These are phyloP conservation scores for Sebastes matsubarae DNA, from an alignment of 2,797 vertebrate genomes.

Conservation along the genomic window DNA sequence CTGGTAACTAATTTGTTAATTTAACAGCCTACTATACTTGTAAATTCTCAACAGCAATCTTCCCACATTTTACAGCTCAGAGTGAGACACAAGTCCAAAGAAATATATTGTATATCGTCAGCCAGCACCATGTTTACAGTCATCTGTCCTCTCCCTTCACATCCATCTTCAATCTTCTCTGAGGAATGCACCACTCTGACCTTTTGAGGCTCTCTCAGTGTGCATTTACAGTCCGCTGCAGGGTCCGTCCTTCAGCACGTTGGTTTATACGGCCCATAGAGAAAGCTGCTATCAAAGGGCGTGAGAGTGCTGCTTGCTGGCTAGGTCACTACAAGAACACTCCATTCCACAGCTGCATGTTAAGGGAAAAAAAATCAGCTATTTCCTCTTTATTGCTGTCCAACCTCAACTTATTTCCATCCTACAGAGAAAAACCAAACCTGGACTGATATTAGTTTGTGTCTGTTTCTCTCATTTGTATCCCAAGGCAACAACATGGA, in stretches of 20 bases:
- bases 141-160: conserved; percentile 52
- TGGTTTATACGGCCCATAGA: conserved; percentile 44
- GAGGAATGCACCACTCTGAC: conserved; percentile 70
- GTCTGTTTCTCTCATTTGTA: conserved; percentile 40
- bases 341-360: conserved; percentile 63
- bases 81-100: conserved; percentile 17
- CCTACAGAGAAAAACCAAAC: conserved; percentile 28
- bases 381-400: conserved; percentile 51
- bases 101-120: conserved; percentile 10
- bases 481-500: conserved; percentile 20
- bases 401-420: conserved; percentile 21
- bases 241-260: conserved; percentile 55
- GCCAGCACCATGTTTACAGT: conserved; percentile 53
- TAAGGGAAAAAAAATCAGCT: conserved; percentile 23
- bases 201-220: conserved; percentile 53
- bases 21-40: neutral
- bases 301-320: conserved; percentile 64
- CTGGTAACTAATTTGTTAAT: neutral
- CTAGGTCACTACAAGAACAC: conserved; percentile 46
- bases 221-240: conserved; percentile 45
- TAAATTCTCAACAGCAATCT: neutral
- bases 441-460: conserved; percentile 14
- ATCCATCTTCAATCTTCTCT: conserved; percentile 57
- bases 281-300: conserved; percentile 68
- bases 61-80: conserved; percentile 17